Conservation (phyloP, 2,113 vertebrate genomes). For the Fulica atra region DNA sequence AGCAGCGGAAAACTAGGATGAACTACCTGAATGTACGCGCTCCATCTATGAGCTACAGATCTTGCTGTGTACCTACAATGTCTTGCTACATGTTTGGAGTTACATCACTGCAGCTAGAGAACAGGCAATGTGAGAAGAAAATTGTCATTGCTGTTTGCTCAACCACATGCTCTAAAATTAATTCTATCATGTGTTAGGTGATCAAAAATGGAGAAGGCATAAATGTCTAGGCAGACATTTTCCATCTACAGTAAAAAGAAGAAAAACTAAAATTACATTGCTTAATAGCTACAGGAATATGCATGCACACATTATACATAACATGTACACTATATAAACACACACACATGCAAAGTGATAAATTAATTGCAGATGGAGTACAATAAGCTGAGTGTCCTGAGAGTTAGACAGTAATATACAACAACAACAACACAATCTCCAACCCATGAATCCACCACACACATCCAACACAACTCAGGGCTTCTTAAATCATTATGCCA, state of each 20-base stretch:
- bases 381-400: not conserved
- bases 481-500: constrained; percentile 50
- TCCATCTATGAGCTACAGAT: not conserved
- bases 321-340: not conserved
- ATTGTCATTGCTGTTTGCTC: not conserved
- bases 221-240: not conserved
- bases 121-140: not conserved
- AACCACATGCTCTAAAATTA: not conserved
- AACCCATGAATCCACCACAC: constrained; percentile 1
- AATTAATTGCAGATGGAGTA: constrained; percentile 4
- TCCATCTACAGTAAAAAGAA: not conserved
- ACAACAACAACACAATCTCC: not conserved
- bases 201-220: not conserved
- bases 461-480: constrained; percentile 6
- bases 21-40: not conserved
- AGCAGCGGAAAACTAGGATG: not conserved
- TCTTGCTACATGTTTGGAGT: not conserved
- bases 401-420: not conserved
- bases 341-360: not conserved
- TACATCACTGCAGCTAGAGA: not conserved
- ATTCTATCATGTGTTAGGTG: not conserved
- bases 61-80: not conserved
- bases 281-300: not conserved
- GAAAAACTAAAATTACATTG: not conserved
- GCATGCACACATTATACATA: not conserved